Percentiles rank a stretch among this genome's conserved stretches.
Evolutionary conservation across 2,797 vertebrate genomes (phyloP).

Genomic region (Rallus crepitans): DNA sequence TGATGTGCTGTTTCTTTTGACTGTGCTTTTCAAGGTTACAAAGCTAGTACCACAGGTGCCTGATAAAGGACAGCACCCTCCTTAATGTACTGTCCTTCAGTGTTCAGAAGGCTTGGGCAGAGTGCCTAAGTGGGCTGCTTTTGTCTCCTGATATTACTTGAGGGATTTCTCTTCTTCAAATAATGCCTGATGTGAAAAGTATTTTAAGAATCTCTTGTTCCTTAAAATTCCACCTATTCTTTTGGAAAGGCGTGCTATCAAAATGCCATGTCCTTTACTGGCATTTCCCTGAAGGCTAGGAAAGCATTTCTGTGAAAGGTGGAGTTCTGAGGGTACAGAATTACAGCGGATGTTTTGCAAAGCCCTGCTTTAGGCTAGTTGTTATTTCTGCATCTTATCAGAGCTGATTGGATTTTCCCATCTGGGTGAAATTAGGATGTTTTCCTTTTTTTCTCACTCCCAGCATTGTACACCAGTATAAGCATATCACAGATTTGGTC

Average conservation of each 20-base stretch:
- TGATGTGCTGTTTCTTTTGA: neutral
- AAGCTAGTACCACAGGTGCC: neutral
- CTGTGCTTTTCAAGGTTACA: neutral
- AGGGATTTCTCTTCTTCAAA: neutral
- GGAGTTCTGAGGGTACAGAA: neutral
- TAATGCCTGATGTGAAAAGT: neutral
- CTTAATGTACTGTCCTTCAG: neutral
- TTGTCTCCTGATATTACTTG: neutral
- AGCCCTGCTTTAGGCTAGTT: neutral
- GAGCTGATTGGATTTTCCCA: neutral
- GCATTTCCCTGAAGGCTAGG: neutral
- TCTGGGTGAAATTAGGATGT: neutral
- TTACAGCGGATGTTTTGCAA: neutral
- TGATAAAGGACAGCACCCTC: neutral
- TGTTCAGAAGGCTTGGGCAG: neutral
- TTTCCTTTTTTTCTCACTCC: neutral
- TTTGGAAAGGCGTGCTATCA: neutral
- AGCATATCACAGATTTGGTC: neutral
- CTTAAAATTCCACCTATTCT: neutral
- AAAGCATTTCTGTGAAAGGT: neutral
- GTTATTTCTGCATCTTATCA: neutral
- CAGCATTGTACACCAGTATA: neutral
- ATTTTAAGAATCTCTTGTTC: neutral
- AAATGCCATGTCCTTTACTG: conserved; percentile 5
- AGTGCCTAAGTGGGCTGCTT: neutral